Base-by-base conservation (phyloP, 2,797 vertebrate species). In the Danio albolineatus region DNA sequence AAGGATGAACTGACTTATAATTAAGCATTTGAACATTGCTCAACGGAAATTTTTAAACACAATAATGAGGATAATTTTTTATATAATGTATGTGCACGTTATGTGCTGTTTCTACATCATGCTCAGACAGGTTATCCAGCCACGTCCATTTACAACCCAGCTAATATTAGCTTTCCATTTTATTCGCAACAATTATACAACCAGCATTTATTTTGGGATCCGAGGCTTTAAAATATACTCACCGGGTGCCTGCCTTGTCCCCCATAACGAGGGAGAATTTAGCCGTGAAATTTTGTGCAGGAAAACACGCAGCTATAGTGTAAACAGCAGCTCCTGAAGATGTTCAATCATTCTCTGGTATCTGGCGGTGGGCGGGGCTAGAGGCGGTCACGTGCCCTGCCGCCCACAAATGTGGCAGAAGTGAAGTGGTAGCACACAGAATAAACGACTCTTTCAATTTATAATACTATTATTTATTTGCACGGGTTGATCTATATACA, bases 161-260 rank as follows among this genome's bases (percentile, higher is more conserved):
- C 76, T 41, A 53, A 38, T 36, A 46, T 64, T 79, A 72, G 77
- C 67, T 36, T 43, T 48, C 28, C 28, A 51, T 12, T 39, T 19
- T 28, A 14, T 14, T 71, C 10, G 19, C 14, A 53, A 53, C 9
- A 43, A 19, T 38, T 7, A 62, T n/a, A 44, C 12, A 2, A 19
- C 2, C 9, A 1, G 3, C 1, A 12, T 6, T 10, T 4, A 1
- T 9, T 59, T 70, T 17, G 14, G 4, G 2, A 38, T 0, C 13
- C 9, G n/a, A 21, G 2, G 4, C 1, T 5, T 59, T 36, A 17
- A 41, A 48, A n/a, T 75, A 78, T 6, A 67, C 79, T 87, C 90
- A 95, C 94, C 93, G 93, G 89, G 93, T 95, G 84, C 94, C 93
- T 86, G 91, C 93, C 89, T 94, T 95, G 91, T 95, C 94, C 90